These are phyloP conservation scores for Sebastolobus altivelis DNA, from an alignment of 2,797 vertebrate species.

Conservation along the genomic window DNA sequence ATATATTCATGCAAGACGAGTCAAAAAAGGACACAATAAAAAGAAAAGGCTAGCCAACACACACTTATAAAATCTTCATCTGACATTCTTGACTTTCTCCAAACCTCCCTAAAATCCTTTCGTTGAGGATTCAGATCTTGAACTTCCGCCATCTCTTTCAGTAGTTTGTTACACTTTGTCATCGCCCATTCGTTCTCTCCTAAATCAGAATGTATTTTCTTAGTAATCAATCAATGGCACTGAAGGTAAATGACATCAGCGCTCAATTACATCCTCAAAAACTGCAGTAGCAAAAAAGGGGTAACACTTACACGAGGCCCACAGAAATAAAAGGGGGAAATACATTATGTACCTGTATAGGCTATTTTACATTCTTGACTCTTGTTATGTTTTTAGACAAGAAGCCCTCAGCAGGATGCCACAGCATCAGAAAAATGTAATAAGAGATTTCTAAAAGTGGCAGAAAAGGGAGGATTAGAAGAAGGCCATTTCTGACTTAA, in stretches of 20 bases:
- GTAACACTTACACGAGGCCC: slow-evolving; percentile 56
- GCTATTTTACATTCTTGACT: slow-evolving; percentile 77
- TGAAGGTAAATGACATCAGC: slow-evolving; percentile 59
- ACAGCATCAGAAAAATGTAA: slow-evolving; percentile 63
- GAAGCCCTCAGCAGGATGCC: slow-evolving; percentile 68
- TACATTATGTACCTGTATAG: slow-evolving; percentile 56
- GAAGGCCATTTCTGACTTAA: slow-evolving; percentile 80
- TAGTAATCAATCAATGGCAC: slow-evolving; percentile 53
- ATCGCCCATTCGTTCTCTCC: slow-evolving; percentile 15
- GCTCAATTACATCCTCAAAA: slow-evolving; percentile 59
- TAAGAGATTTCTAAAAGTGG: slow-evolving; percentile 66
- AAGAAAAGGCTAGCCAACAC: slow-evolving; percentile 73
- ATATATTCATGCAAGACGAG: slow-evolving; percentile 87
- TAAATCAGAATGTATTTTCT: slow-evolving; percentile 47
- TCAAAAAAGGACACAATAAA: slow-evolving; percentile 77
- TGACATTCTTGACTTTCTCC: slow-evolving; percentile 57
- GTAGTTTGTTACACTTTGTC: slow-evolving; percentile 40
- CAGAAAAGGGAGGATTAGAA: slow-evolving; percentile 67
- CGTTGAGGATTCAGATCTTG: slow-evolving; percentile 38
- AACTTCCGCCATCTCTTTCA: slow-evolving; percentile 43
- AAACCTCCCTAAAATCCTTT: slow-evolving; percentile 49
- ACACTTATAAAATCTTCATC: slow-evolving; percentile 68
- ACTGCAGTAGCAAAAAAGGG: slow-evolving; percentile 70
- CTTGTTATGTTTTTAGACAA: slow-evolving; percentile 60
- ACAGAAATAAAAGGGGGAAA: slow-evolving; percentile 43